Conservation (phyloP, 2,888 invertebrate species). For the Apodemia zela region DNA sequence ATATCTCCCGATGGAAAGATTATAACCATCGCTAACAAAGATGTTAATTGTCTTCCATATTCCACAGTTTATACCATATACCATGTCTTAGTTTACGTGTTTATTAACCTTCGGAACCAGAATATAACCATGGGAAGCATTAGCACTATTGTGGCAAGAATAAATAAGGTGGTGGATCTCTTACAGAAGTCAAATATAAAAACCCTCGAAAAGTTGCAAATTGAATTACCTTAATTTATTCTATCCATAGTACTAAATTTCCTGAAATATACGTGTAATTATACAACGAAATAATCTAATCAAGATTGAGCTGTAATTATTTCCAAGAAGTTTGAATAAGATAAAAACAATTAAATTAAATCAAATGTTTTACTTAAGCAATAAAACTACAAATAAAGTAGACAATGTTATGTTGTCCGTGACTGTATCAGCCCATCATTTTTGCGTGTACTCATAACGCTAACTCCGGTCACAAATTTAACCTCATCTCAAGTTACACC, state of each 20-base stretch:
- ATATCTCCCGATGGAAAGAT: too few species aligned
- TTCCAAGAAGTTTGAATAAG: background rate
- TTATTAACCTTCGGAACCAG: too few species aligned
- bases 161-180: too few species aligned
- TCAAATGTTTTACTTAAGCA: slow-evolving; percentile 8
- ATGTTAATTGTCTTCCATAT: too few species aligned
- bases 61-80: too few species aligned
- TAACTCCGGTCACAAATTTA: slow-evolving; percentile 43
- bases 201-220: background rate
- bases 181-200: too few species aligned
- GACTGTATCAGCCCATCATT: slow-evolving; percentile 53
- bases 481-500: slow-evolving; percentile 58
- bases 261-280: background rate
- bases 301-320: slow-evolving; percentile 1
- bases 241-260: background rate
- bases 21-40: too few species aligned
- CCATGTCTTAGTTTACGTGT: too few species aligned
- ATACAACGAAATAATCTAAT: slow-evolving; percentile 1
- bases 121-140: too few species aligned
- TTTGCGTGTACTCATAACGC: slow-evolving; percentile 48
- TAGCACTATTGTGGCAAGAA: too few species aligned
- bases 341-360: slow-evolving; percentile 4
- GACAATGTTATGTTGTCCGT: slow-evolving; percentile 28
- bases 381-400: slow-evolving; percentile 14
- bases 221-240: background rate